These are phyloP conservation scores for Caenorhabditis afra DNA, from an alignment of 2,888 invertebrate genomes.

Conservation along the genomic window DNA sequence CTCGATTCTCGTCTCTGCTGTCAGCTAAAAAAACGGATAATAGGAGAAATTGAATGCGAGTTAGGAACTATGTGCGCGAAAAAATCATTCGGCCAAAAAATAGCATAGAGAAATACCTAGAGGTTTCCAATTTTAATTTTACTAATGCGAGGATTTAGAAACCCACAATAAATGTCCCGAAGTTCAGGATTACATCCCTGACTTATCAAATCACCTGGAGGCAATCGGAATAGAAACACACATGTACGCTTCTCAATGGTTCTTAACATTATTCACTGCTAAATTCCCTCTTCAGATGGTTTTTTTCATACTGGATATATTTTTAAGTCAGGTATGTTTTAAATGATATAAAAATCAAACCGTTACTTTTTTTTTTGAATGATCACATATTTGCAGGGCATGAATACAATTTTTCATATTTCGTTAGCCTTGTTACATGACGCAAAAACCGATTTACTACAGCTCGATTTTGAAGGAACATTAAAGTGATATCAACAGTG, in stretches of 20 bases:
- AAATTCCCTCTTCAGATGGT: constrained; percentile 97
- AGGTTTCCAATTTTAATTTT: too few species aligned
- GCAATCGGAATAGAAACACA: constrained; percentile 88
- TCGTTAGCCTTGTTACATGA: constrained; percentile 92
- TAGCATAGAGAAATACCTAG: too few species aligned
- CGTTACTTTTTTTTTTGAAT: not conserved
- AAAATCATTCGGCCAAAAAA: too few species aligned
- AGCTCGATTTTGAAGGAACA: constrained; percentile 96
- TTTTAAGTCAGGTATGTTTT: constrained; percentile 84
- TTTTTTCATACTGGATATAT: constrained; percentile 97
- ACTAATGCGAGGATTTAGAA: too few species aligned
- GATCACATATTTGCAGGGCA: constrained; percentile 87
- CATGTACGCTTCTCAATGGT: constrained; percentile 99
- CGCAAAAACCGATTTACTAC: constrained; percentile 88
- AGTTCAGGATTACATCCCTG: constrained; percentile 82
- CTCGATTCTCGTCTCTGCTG: too few species aligned
- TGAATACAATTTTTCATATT: constrained; percentile 95
- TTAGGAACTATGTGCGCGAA: too few species aligned
- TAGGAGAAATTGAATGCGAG: too few species aligned
- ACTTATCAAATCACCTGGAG: constrained; percentile 82
- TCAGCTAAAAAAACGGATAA: too few species aligned
- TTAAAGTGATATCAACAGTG: constrained; percentile 85
- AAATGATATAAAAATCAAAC: not conserved
- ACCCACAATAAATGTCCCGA: too few species aligned
- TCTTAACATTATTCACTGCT: constrained; percentile 98